Evolutionary conservation across 2,113 vertebrate species (phyloP).

Genomic region (Notothenia rossii): DNA sequence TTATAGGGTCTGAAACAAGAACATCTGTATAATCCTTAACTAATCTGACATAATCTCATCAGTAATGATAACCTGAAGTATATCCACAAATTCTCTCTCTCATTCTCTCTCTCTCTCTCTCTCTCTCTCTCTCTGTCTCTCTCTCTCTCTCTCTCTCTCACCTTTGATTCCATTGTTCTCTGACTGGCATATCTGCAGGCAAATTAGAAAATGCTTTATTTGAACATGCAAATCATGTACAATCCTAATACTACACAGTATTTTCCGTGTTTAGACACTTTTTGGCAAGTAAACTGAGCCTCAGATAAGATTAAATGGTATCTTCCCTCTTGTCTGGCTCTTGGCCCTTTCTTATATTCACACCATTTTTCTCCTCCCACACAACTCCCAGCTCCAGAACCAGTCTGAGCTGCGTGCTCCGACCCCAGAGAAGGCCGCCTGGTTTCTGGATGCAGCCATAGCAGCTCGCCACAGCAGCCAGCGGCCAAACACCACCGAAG

Average conservation of each 20-base stretch:
- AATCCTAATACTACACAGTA: conserved; percentile 12
- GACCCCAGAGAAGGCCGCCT: conserved; percentile 95
- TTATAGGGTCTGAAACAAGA: conserved; percentile 72
- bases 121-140: not conserved
- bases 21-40: conserved; percentile 79
- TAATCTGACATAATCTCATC: conserved; percentile 83
- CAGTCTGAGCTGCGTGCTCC: conserved; percentile 96
- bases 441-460: conserved; percentile 95
- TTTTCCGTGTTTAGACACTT: conserved; percentile 40
- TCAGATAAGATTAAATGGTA: conserved; percentile 8
- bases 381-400: conserved; percentile 91
- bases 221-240: conserved; percentile 32
- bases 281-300: not conserved
- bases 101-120: not conserved
- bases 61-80: conserved; percentile 73
- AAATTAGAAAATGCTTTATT: conserved; percentile 40
- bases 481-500: conserved; percentile 87
- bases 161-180: conserved; percentile 31
- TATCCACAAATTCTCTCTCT: conserved; percentile 28
- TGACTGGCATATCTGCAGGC: conserved; percentile 30
- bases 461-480: conserved; percentile 91
- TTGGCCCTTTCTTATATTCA: conserved; percentile 17
- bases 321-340: conserved; percentile 10
- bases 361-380: not conserved
- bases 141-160: conserved; percentile 10